Percentiles rank a stretch among this genome's conserved stretches.
These are phyloP conservation scores for Plutomurus gul DNA, from an alignment of 1,140 invertebrate species.

Conservation along the genomic window DNA sequence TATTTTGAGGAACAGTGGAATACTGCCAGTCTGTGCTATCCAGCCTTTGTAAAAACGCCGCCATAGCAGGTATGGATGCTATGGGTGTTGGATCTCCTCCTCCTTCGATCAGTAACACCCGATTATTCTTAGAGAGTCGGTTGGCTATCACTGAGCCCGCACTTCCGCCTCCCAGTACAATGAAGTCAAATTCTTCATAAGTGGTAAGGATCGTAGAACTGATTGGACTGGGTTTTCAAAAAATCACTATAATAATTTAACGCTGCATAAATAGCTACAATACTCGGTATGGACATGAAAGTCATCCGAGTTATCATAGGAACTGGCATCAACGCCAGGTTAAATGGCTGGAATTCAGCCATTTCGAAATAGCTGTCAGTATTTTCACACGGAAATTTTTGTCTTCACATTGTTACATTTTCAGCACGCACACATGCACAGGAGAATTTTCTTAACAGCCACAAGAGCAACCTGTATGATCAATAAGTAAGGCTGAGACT, in stretches of 20 bases:
- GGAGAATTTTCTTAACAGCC: background rate
- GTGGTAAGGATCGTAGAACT: constrained; percentile 41
- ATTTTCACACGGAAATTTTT: background rate
- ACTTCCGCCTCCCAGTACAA: constrained; percentile 26
- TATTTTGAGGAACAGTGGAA: constrained; percentile 40
- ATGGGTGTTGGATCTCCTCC: background rate
- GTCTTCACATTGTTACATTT: background rate
- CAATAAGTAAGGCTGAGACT: too few relatives aligned
- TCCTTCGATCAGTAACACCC: constrained; percentile 36
- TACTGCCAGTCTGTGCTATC: constrained; percentile 43
- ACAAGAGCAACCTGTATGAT: background rate
- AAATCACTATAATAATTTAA: constrained; percentile 45
- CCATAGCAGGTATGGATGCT: constrained; percentile 32
- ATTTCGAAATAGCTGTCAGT: background rate
- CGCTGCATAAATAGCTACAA: constrained; percentile 40
- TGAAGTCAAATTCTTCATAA: constrained; percentile 43
- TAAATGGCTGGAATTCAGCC: constrained; percentile 10
- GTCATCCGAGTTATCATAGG: constrained; percentile 31
- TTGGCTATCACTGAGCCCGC: constrained; percentile 31
- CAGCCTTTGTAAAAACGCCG: constrained; percentile 36
- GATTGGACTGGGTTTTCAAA: constrained; percentile 17
- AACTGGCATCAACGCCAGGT: constrained; percentile 36
- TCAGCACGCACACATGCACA: background rate
- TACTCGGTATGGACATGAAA: constrained; percentile 38
- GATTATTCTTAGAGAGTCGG: constrained; percentile 31